Evolutionary conservation across 1,140 invertebrate species (phyloP).

Genomic region (Bombus waltoni): DNA sequence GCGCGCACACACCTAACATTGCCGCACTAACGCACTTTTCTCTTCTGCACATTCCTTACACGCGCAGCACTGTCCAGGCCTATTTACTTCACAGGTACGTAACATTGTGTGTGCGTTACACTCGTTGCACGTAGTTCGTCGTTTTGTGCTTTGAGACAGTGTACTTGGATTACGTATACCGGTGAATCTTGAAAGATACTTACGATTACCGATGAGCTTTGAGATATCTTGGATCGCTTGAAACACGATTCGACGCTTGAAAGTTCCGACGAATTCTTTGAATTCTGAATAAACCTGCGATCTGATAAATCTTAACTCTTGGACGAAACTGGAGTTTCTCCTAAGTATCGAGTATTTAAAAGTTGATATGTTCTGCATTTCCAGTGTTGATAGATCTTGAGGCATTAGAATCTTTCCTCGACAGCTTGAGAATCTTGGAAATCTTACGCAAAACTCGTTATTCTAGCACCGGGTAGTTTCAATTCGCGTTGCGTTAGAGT

Average conservation of each 20-base stretch:
- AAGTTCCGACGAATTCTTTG: too few relatives aligned
- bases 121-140: neutral
- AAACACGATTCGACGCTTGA: too few relatives aligned
- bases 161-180: neutral
- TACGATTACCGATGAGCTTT: too few relatives aligned
- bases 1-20: constrained; percentile 31
- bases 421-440: neutral
- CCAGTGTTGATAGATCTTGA: neutral
- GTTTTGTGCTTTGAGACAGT: neutral
- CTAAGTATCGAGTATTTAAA: neutral
- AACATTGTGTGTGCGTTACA: constrained; percentile 30
- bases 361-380: neutral
- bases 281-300: too few relatives aligned
- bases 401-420: neutral
- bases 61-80: constrained; percentile 68
- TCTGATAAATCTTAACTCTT: too few relatives aligned
- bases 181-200: too few relatives aligned
- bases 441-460: neutral
- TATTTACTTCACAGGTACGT: constrained; percentile 71
- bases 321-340: too few relatives aligned
- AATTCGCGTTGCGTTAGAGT: too few relatives aligned
- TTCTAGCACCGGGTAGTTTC: neutral
- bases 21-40: constrained; percentile 71
- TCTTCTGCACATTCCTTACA: constrained; percentile 62
- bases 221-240: too few relatives aligned